Percentiles rank a stretch among this genome's conserved stretches.
Evolutionary conservation across 2,888 invertebrate species (phyloP).

Genomic region (Lutraria lutraria): DNA sequence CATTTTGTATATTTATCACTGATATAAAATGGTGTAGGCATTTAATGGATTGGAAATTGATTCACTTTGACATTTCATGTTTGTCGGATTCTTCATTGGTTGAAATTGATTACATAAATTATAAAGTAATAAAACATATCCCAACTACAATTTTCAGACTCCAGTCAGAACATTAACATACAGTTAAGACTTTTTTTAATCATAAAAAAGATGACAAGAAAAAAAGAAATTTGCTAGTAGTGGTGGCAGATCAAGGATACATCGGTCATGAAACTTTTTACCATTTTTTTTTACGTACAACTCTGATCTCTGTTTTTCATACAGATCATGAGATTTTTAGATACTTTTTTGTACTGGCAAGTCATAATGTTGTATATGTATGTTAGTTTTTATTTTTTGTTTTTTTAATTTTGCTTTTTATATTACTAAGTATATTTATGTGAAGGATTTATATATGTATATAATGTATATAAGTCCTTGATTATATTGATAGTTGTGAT

Average conservation of each 20-base stretch:
- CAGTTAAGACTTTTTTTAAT: not conserved
- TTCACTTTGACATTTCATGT: slow-evolving; percentile 5
- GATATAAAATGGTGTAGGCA: not conserved
- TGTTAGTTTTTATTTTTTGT: not conserved
- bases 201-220: slow-evolving; percentile 13
- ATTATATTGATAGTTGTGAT: no score
- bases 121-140: not conserved
- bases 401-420: no score
- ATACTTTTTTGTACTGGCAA: not conserved
- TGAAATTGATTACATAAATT: slow-evolving; percentile 15
- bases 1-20: not conserved
- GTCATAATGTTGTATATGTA: not conserved
- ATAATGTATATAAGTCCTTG: no score
- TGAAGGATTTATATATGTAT: no score
- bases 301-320: not conserved
- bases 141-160: slow-evolving; percentile 9
- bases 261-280: not conserved
- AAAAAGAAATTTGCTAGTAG: not conserved
- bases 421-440: no score
- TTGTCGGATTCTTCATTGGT: not conserved
- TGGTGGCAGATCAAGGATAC: not conserved
- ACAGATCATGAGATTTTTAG: not conserved
- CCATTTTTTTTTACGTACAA: not conserved
- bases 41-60: not conserved
- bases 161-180: not conserved